Base-by-base conservation (phyloP, 1,140 invertebrate genomes). In the Pseudobourletiella spinata region DNA sequence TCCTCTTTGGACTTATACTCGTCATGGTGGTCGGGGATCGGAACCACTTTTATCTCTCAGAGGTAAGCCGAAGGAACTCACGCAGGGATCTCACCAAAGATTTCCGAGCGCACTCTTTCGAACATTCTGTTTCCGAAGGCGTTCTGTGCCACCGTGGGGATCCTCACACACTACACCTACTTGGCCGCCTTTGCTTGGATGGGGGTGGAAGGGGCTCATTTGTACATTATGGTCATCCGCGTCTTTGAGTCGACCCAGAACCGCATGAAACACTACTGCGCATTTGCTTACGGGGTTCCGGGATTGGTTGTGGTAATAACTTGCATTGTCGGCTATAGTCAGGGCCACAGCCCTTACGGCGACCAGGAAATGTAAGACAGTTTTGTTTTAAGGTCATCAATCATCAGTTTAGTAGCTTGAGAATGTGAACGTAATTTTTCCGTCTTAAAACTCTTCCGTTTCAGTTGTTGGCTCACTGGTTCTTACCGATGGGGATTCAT, bases 151-250 rank as follows among this genome's bases (percentile, higher is more conserved):
- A 71, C 81, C 4, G 76, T 84, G 22, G 83, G 82, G 29, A 79
- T 79, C 1, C 57, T 79, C 1, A 74, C 83, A 3, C 83, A 85
- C 70, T 84, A 79, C 72, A 75, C 81, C 54, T 82, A 84, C 71
- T 73, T 84, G 29, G 73, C 76, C 16, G 72, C 81, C 0, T 85
- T 85, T 71, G 70, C 76, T 30, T 85, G 83, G 83, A 83, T 83
- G 81, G 76, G 74, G 58, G 66, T 81, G 30, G 75, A 76, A 71
- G 75, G 74, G 54, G 22, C 32, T 29, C 79, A 82, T 68, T 71
- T 83, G 8, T 84, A 83, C 70, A 74, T 70, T 29, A 64, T 72
- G 63, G 70, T 81, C 3, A 73, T 80, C 15, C 42, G 63, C 20
- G 72, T 72, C 1, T 72, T 73, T 42, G 68, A 72, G 18, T 63